phyloP scores from a whole-genome alignment of 2,113 vertebrate species.

The Silurus glanis region DNA sequence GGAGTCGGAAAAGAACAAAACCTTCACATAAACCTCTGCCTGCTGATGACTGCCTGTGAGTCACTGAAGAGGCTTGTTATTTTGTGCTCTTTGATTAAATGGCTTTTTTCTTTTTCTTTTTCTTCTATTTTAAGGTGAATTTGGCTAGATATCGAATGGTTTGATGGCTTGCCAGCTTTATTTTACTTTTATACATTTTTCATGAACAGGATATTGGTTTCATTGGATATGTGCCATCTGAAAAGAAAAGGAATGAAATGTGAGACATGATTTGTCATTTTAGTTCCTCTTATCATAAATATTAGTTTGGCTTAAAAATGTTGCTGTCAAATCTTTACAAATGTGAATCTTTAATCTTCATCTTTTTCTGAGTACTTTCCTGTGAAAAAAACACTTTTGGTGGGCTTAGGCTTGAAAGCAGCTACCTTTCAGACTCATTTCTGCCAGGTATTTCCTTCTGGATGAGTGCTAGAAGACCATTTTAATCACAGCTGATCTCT shows the following conservation, averaged over 20 bases:
- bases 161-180: neutral
- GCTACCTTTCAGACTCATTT: neutral
- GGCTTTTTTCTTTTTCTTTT: neutral
- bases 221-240: neutral
- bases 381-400: neutral
- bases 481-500: slow-evolving; percentile 57
- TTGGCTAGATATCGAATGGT: neutral
- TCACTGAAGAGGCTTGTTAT: neutral
- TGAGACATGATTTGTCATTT: neutral
- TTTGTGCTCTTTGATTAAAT: neutral
- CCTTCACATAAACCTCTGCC: neutral
- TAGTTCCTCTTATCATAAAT: slow-evolving; percentile 6
- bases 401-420: neutral
- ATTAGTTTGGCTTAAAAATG: neutral
- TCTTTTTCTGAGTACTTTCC: neutral
- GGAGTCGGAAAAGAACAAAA: neutral
- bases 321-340: neutral
- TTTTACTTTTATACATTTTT: slow-evolving; percentile 16
- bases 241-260: neutral
- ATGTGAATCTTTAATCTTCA: neutral
- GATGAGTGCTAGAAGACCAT: slow-evolving; percentile 55
- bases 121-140: slow-evolving; percentile 32
- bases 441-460: slow-evolving; percentile 2
- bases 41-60: neutral
- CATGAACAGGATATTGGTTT: slow-evolving; percentile 52